Percentiles rank a stretch among this genome's conserved stretches.
Conservation (phyloP, 37 sponge, comb jelly and placozoan genomes). For the Halichondria panicea region DNA sequence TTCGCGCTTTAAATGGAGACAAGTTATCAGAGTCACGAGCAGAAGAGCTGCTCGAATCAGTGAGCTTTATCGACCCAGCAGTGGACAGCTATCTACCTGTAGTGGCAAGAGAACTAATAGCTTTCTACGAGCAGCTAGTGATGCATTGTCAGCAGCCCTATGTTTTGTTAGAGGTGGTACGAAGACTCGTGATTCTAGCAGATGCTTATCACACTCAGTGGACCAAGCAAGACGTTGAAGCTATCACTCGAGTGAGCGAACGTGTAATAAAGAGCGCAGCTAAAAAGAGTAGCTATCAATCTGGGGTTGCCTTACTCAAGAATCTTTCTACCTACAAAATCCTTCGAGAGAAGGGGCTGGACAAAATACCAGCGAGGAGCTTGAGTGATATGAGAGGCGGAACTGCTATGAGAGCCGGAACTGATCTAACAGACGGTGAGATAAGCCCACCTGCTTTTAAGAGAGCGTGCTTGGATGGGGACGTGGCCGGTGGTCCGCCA, state of each 20-base stretch:
- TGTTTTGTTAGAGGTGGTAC: conserved; percentile 28
- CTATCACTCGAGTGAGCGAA: not conserved
- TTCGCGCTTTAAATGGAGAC: not conserved
- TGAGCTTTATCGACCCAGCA: conserved; percentile 26
- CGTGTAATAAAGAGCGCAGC: not conserved
- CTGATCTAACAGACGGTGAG: conserved; percentile 7
- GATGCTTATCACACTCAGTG: conserved; percentile 28
- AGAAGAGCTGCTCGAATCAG: conserved; percentile 4
- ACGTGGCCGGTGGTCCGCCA: not conserved
- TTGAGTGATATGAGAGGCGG: not conserved
- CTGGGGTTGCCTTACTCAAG: conserved; percentile 42
- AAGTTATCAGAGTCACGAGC: not conserved
- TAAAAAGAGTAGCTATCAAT: conserved; percentile 23
- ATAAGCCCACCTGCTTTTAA: conserved; percentile 13
- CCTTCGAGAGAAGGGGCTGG: not conserved
- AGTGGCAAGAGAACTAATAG: conserved; percentile 44
- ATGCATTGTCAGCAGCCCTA: not conserved
- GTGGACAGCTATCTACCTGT: conserved; percentile 28
- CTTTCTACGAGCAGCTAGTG: conserved; percentile 1
- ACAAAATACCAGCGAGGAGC: conserved; percentile 6
- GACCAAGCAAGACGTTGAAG: conserved; percentile 19
- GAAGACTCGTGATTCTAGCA: conserved; percentile 9
- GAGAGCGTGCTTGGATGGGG: conserved; percentile 1
- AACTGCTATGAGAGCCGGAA: no score
- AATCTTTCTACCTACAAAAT: conserved; percentile 6